A percentile compares a stretch with the other conserved stretches of the same genome.
Evolutionary conservation across 1,140 invertebrate genomes (phyloP).

Genomic region (Drosophila sulfurigaster): DNA sequence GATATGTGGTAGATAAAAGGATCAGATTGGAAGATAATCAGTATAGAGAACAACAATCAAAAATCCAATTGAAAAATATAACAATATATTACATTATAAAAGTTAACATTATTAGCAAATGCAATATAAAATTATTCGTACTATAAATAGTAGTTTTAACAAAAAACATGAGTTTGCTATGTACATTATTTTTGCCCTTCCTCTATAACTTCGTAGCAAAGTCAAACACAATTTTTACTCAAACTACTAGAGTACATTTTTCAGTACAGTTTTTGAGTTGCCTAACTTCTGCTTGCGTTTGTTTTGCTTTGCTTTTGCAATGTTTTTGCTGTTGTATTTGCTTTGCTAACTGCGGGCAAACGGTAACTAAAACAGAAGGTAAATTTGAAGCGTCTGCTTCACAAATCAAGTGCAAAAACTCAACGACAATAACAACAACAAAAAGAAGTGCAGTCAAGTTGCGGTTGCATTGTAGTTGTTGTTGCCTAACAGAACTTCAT

Average conservation of each 20-base stretch:
- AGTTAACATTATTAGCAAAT: no score
- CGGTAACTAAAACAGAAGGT: slow-evolving; percentile 39
- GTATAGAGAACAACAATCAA: no score
- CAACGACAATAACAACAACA: background rate
- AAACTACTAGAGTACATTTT: slow-evolving; percentile 20
- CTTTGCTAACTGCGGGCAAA: background rate
- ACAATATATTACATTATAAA: no score
- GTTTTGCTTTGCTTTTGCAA: slow-evolving; percentile 29
- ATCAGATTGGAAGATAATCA: no score
- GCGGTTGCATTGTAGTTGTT: slow-evolving; percentile 38
- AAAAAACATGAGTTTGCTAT: no score
- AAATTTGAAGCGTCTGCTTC: slow-evolving; percentile 59
- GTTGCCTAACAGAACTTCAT: slow-evolving; percentile 35
- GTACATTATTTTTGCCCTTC: no score
- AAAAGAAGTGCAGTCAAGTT: slow-evolving; percentile 25
- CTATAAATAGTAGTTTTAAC: no score
- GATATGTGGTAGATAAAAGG: no score
- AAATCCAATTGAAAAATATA: no score
- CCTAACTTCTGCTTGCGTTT: background rate
- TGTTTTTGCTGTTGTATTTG: slow-evolving; percentile 15
- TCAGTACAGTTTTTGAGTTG: slow-evolving; percentile 9
- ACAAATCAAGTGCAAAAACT: slow-evolving; percentile 70
- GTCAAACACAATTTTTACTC: no score
- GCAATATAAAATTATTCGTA: no score
- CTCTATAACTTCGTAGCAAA: no score